Conservation (phyloP, 2,888 invertebrate genomes). For the Drosophila prostipennis region DNA sequence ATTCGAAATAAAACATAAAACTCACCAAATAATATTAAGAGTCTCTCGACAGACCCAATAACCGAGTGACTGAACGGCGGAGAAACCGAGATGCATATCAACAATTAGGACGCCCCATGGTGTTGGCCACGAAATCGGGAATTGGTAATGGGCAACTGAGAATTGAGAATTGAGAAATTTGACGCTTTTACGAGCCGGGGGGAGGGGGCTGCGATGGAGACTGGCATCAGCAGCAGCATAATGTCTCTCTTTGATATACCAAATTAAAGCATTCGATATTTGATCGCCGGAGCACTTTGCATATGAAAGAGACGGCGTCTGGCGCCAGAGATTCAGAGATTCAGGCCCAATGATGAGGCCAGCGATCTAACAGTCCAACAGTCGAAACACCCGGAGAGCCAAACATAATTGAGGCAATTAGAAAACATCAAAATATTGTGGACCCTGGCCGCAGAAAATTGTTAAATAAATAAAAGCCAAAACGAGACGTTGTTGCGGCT, state of each 20-base stretch:
- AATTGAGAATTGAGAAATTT: constrained; percentile 71
- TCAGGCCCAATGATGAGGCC: constrained; percentile 6
- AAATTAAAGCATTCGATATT: constrained; percentile 76
- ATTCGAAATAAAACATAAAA: constrained; percentile 79
- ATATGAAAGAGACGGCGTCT: constrained; percentile 67
- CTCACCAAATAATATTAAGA: constrained; percentile 81
- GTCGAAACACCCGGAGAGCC: constrained; percentile 21
- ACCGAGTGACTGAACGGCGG: constrained; percentile 5
- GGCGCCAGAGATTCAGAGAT: constrained; percentile 52
- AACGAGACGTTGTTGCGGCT: constrained; percentile 55
- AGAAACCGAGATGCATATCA: constrained; percentile 49
- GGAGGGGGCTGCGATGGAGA: constrained; percentile 18
- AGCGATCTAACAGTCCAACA: constrained; percentile 35
- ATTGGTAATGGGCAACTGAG: constrained; percentile 39
- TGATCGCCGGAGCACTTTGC: constrained; percentile 65
- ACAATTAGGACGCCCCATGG: constrained; percentile 52
- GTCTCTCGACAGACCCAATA: constrained; percentile 35
- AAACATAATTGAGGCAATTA: constrained; percentile 76
- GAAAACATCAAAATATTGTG: constrained; percentile 79
- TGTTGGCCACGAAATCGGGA: constrained; percentile 54
- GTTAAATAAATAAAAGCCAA: constrained; percentile 70
- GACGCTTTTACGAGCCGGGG: constrained; percentile 76
- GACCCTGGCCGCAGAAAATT: constrained; percentile 56
- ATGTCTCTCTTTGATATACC: constrained; percentile 78
- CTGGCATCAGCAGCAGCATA: constrained; percentile 54